A percentile compares a stretch with the other conserved stretches of the same genome.
Evolutionary conservation across 2,113 vertebrate species (phyloP).

Genomic region (Cyprinodon variegatus): DNA sequence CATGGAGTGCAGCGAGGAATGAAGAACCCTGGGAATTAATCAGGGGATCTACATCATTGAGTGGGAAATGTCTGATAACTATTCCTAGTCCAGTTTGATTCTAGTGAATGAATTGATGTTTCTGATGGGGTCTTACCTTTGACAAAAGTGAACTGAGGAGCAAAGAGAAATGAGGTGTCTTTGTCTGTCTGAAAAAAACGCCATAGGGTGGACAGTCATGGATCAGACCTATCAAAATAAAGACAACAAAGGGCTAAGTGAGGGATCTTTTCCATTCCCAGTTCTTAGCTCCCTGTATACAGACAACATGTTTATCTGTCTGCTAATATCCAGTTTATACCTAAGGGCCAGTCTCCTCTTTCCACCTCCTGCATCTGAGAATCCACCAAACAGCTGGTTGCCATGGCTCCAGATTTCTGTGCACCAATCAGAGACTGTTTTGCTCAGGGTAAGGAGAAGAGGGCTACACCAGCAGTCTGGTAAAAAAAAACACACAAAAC

Average conservation of each 20-base stretch:
- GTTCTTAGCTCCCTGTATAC: not conserved
- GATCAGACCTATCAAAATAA: conserved; percentile 11
- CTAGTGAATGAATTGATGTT: not conserved
- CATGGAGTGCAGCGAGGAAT: conserved; percentile 9
- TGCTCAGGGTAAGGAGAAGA: conserved; percentile 33
- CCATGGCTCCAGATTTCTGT: conserved; percentile 60
- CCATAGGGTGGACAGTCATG: not conserved
- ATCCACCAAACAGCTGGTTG: conserved; percentile 75
- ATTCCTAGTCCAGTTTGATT: conserved; percentile 6
- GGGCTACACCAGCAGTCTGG: conserved; percentile 37
- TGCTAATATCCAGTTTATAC: conserved; percentile 27
- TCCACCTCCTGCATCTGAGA: conserved; percentile 33
- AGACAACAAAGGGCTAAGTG: not conserved
- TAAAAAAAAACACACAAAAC: conserved; percentile 54
- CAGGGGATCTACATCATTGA: conserved; percentile 26
- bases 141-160: not conserved
- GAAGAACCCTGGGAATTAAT: conserved; percentile 29
- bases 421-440: conserved; percentile 55
- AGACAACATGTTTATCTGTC: conserved; percentile 24
- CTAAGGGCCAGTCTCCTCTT: conserved; percentile 40
- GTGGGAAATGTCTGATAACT: conserved; percentile 15
- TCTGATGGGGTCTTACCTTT: not conserved
- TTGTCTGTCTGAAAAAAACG: conserved; percentile 33
- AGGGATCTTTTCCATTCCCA: not conserved
- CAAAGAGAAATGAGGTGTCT: conserved; percentile 5